Evolutionary conservation across 2,888 invertebrate genomes (phyloP).

Genomic region (Bimastos eiseni): DNA sequence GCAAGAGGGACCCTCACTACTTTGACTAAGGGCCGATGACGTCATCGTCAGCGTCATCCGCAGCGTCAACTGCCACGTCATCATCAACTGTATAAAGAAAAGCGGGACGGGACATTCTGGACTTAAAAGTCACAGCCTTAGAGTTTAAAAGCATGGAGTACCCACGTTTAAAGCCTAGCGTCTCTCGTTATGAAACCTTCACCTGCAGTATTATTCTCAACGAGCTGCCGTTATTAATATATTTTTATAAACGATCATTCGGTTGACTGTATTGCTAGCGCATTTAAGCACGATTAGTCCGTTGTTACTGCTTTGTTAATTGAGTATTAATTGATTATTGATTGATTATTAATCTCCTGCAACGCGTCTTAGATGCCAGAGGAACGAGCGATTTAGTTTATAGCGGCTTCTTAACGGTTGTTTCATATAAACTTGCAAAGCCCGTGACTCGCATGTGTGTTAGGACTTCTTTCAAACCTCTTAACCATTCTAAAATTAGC

Average conservation of each 20-base stretch:
- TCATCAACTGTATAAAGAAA: neutral
- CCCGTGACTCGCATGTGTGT: neutral
- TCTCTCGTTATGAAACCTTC: neutral
- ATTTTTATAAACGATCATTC: neutral
- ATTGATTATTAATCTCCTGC: neutral
- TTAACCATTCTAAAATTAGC: too few relatives aligned
- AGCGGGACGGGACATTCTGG: neutral
- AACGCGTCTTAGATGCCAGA: neutral
- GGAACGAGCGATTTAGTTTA: neutral
- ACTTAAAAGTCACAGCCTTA: slow-evolving; percentile 1
- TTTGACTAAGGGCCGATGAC: slow-evolving; percentile 17
- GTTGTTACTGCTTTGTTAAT: slow-evolving; percentile 6
- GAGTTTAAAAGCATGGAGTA: neutral
- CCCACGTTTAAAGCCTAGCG: neutral
- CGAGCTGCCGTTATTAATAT: neutral
- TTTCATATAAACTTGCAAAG: slow-evolving; percentile 6
- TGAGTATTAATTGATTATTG: neutral
- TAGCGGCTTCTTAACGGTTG: neutral
- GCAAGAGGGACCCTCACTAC: slow-evolving; percentile 28
- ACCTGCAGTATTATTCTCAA: neutral
- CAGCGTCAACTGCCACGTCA: neutral
- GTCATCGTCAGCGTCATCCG: neutral
- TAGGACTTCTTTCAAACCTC: neutral
- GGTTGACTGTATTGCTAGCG: neutral
- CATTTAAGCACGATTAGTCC: neutral